phyloP scores from a whole-genome alignment of 2,797 vertebrate species.

The Galaxias olidus region DNA sequence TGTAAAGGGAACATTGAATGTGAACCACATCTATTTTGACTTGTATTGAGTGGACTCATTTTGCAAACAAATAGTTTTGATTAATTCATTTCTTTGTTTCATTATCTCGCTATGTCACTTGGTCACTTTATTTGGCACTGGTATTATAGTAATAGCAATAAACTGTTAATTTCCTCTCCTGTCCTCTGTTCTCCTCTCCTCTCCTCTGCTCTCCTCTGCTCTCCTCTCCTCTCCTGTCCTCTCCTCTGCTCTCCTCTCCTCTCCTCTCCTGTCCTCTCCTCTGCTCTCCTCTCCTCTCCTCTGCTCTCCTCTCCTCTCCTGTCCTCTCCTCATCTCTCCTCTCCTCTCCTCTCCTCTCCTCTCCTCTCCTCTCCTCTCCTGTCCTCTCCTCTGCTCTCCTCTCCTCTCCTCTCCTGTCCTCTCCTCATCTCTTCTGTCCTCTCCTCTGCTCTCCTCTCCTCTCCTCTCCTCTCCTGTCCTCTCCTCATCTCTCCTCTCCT shows the following conservation, averaged over 20 bases:
- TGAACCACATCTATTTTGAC: no score
- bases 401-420: neutral
- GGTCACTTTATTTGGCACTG: no score
- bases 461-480: neutral
- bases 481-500: conserved; percentile 68
- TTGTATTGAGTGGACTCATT: no score
- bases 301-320: conserved; percentile 3
- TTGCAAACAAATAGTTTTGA: no score
- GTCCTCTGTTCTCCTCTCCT: neutral
- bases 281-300: neutral
- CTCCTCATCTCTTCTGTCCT: conserved; percentile 5
- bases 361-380: no score
- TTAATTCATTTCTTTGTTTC: no score
- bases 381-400: neutral
- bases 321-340: neutral
- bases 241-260: neutral
- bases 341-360: neutral
- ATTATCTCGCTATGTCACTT: no score
- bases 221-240: no score
- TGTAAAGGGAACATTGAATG: no score
- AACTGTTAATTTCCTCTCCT: neutral
- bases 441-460: neutral
- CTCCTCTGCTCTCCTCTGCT: neutral
- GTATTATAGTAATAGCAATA: no score
- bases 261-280: neutral